Conservation (phyloP, 2,113 vertebrate species). For the Chloroceryle aenea region DNA sequence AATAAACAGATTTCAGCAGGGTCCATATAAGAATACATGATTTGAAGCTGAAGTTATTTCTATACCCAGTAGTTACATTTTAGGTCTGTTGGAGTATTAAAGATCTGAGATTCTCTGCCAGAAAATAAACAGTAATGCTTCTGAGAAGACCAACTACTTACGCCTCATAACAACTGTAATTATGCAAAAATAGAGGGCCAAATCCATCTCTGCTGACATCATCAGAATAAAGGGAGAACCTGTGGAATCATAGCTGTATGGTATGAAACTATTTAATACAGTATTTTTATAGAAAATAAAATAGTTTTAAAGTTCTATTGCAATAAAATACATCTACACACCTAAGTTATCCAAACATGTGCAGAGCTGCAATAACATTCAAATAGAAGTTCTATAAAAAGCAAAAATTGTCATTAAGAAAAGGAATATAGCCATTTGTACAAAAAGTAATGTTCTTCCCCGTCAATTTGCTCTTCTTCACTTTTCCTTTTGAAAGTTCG, state of each 20-base stretch:
- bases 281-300: conserved; percentile 45
- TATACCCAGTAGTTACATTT: background rate
- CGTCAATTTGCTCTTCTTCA: background rate
- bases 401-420: conserved; percentile 36
- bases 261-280: conserved; percentile 38
- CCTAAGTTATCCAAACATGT: background rate
- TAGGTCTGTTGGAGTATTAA: background rate
- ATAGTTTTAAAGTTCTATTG: background rate
- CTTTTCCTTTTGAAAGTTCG: background rate
- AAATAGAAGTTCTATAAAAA: conserved; percentile 31
- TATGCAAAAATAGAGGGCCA: background rate
- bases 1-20: background rate
- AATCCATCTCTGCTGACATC: background rate
- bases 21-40: fast-evolving
- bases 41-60: background rate
- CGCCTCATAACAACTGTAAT: background rate
- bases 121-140: background rate
- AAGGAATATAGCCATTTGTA: conserved; percentile 14
- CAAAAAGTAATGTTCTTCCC: background rate
- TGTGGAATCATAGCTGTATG: background rate
- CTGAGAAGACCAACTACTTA: background rate
- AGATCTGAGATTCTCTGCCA: background rate
- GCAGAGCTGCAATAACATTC: conserved; percentile 38
- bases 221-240: conserved; percentile 30
- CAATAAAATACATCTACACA: conserved; percentile 50